Base-by-base conservation (phyloP, 2,888 invertebrate species). In the Scaptomyza cyrtandrae region DNA sequence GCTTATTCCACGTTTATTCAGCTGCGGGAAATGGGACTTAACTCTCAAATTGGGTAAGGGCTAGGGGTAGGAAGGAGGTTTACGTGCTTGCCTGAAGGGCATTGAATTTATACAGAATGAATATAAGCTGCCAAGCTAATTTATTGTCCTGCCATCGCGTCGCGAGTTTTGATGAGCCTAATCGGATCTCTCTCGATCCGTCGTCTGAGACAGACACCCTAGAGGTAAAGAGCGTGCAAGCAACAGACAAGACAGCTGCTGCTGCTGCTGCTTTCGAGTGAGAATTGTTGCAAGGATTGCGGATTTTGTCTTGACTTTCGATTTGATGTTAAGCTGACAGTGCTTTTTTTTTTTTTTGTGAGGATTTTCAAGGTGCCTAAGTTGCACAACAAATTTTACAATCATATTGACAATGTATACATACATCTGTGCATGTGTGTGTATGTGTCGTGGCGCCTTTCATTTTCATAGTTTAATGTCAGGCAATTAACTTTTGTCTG, bases 401-500 rank as follows among this genome's bases (percentile, higher is more conserved):
- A 54, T 48, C 77, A 76, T 73, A 73, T 78, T 67, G 71, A 72
- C 72, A 66, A 53, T 19, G 24, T 3, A 24, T 5, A 3, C 24
- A 24, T 4, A 3, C 24, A 24, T 24, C 1, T 46, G 61, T 24
- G 46, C 31, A 59, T 24, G 48, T 43, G 10, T 56, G 60, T 59
- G 14, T 41, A 19, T 45, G 6, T 46, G 39, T 63, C 54, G 54
- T 58, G 62, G 86, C 84, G 81, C 84, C 77, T 84, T 77, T 86
- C 80, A 71, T 83, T 87, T 87, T 74, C 86, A 83, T 87, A 87
- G 83, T 83, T 83, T 87, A 83, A 87, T 83, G 88, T 75, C 83
- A 82, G 83, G 83, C 83, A 83, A 83, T 83, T 83, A 83, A 87
- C 83, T 83, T 87, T 85, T 87, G 86, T 86, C 86, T 87, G 73